A percentile compares a stretch with the other conserved stretches of the same genome.
Evolutionary conservation across 2,113 vertebrate genomes (phyloP).

Genomic region (Gopherus flavomarginatus): DNA sequence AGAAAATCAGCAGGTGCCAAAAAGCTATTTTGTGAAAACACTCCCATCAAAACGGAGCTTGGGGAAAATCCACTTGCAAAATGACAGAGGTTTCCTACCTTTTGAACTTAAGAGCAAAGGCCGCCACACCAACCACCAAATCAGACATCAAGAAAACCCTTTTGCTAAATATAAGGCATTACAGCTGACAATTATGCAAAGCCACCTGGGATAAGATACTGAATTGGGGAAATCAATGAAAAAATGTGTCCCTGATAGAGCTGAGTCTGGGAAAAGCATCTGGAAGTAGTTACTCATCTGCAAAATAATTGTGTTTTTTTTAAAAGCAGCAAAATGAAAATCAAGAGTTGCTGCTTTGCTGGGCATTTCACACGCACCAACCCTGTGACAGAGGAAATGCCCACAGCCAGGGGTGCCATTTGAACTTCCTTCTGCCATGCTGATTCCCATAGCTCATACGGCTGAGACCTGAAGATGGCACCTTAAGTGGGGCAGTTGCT

Average conservation of each 20-base stretch:
- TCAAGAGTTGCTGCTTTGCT: background rate
- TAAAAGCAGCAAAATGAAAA: constrained; percentile 16
- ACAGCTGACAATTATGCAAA: background rate
- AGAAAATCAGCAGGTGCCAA: background rate
- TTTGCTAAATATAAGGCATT: background rate
- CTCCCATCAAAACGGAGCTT: background rate
- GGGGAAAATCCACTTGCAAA: background rate
- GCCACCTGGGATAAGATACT: background rate
- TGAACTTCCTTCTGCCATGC: constrained; percentile 27
- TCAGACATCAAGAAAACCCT: background rate
- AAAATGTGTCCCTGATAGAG: background rate
- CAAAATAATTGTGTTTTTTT: background rate
- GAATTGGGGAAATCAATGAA: background rate
- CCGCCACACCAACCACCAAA: background rate
- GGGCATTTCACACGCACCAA: background rate
- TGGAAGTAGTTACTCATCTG: background rate
- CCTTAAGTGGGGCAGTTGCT: rapidly evolving
- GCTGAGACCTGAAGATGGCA: background rate
- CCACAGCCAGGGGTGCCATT: background rate
- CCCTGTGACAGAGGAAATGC: background rate
- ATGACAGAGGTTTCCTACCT: background rate
- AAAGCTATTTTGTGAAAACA: background rate
- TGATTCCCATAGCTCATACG: rapidly evolving
- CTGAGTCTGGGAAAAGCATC: background rate
- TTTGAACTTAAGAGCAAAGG: rapidly evolving